Percentiles rank a stretch among this genome's conserved stretches.
These are phyloP conservation scores for Dicycla oo DNA, from an alignment of 2,888 invertebrate species.

Conservation along the genomic window DNA sequence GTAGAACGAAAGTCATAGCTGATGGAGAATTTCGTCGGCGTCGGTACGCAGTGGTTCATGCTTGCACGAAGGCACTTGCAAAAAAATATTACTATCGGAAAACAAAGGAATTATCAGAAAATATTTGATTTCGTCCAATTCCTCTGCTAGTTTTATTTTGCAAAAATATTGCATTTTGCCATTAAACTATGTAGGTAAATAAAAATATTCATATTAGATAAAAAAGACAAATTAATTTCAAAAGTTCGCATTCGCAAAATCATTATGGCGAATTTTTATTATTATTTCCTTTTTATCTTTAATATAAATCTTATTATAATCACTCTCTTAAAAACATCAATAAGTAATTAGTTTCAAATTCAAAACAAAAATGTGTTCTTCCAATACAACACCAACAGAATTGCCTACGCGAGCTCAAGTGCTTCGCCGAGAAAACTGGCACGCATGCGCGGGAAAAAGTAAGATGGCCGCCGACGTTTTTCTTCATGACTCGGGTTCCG, in stretches of 20 bases:
- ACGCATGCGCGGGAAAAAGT: constrained; percentile 48
- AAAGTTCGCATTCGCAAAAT: not conserved
- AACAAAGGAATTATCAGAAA: not conserved
- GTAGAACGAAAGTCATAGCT: constrained; percentile 54
- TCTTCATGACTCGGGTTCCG: constrained; percentile 17
- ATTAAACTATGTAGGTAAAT: not conserved
- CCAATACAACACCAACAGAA: not conserved
- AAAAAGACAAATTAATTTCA: not conserved
- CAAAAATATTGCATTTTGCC: not conserved
- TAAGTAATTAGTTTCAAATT: not conserved
- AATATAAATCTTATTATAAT: too few species aligned
- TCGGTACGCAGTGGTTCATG: not conserved
- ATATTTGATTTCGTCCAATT: not conserved
- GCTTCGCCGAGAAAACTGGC: constrained; percentile 40
- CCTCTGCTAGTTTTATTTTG: not conserved
- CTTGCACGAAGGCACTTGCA: not conserved
- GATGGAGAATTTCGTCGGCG: constrained; percentile 14
- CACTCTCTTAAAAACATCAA: not conserved
- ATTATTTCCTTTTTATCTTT: not conserved
- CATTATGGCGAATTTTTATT: not conserved
- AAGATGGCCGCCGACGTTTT: constrained; percentile 52
- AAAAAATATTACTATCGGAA: not conserved
- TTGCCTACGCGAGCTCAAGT: constrained; percentile 10
- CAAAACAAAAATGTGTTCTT: not conserved
- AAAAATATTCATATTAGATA: too few species aligned